Evolutionary conservation across 2,113 vertebrate species (phyloP).

Genomic region (Tenrec ecaudatus): DNA sequence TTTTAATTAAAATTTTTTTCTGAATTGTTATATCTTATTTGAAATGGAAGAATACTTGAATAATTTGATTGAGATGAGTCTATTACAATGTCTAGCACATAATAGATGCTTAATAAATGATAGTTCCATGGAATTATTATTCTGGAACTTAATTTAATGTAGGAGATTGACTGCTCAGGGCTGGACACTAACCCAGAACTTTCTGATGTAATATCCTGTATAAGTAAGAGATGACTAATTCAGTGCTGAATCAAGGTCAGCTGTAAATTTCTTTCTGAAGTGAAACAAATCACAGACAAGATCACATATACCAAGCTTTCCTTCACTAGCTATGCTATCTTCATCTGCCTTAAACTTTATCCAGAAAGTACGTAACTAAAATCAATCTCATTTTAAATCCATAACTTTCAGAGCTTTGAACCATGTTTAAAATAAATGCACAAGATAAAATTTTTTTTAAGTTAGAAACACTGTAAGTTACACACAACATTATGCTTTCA

Average conservation of each 20-base stretch:
- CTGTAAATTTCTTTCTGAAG: conserved; percentile 87
- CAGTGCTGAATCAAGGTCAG: conserved; percentile 86
- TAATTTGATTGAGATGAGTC: conserved; percentile 80
- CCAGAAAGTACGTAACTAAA: conserved; percentile 59
- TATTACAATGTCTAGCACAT: conserved; percentile 68
- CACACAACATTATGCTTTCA: conserved; percentile 39
- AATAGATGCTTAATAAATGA: conserved; percentile 55
- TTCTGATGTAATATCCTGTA: conserved; percentile 88
- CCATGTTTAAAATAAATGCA: conserved; percentile 48
- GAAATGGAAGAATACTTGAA: conserved; percentile 81
- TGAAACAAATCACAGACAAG: conserved; percentile 81
- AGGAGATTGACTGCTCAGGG: conserved; percentile 83
- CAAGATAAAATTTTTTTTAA: conserved; percentile 5
- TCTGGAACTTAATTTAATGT: conserved; percentile 84
- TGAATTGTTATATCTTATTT: conserved; percentile 51
- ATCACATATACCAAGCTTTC: conserved; percentile 72
- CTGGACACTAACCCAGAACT: conserved; percentile 84
- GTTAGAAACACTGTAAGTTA: conserved; percentile 49
- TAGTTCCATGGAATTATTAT: conserved; percentile 50
- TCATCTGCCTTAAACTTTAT: conserved; percentile 2
- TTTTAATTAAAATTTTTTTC: not conserved
- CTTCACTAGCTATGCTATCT: conserved; percentile 78
- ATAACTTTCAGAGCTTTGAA: not conserved
- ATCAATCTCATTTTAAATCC: conserved; percentile 54
- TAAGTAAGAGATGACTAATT: conserved; percentile 88